Conservation (phyloP, 1,140 invertebrate species). For the Halesus radiatus region DNA sequence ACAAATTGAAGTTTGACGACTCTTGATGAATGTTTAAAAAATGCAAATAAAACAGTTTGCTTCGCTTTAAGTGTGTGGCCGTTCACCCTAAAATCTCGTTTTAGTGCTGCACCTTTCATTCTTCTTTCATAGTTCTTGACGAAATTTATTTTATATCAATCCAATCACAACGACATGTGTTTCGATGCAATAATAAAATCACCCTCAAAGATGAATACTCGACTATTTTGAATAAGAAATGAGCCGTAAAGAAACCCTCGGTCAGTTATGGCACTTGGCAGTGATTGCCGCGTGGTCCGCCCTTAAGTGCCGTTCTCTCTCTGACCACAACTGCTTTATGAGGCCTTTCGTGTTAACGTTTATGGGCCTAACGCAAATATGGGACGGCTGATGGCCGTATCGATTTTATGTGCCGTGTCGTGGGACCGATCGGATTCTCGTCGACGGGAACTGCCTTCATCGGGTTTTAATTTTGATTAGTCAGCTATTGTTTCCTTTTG, state of each 20-base stretch:
- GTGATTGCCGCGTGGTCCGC: not conserved
- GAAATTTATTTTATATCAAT: no score
- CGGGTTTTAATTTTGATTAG: not conserved
- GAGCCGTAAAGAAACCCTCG: not conserved
- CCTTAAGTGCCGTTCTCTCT: slow-evolving; percentile 1
- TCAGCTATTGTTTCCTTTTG: not conserved
- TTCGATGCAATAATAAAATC: no score
- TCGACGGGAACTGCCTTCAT: not conserved
- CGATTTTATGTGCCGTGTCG: not conserved
- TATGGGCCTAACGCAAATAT: slow-evolving; percentile 7
- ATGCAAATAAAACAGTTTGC: no score
- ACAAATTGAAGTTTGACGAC: no score
- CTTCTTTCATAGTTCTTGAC: no score
- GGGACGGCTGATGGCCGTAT: not conserved
- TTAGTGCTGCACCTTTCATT: no score
- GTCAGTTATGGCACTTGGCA: not conserved
- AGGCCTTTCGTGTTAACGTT: slow-evolving; percentile 11
- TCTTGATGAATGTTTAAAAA: no score
- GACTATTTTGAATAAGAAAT: no score
- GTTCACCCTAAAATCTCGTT: no score
- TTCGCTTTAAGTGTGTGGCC: no score
- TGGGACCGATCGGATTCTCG: not conserved
- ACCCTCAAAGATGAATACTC: no score
- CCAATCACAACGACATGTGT: no score
- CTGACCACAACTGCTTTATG: not conserved